These are phyloP conservation scores for Lomographa bimaculata DNA, from an alignment of 2,888 invertebrate species.

Conservation along the genomic window DNA sequence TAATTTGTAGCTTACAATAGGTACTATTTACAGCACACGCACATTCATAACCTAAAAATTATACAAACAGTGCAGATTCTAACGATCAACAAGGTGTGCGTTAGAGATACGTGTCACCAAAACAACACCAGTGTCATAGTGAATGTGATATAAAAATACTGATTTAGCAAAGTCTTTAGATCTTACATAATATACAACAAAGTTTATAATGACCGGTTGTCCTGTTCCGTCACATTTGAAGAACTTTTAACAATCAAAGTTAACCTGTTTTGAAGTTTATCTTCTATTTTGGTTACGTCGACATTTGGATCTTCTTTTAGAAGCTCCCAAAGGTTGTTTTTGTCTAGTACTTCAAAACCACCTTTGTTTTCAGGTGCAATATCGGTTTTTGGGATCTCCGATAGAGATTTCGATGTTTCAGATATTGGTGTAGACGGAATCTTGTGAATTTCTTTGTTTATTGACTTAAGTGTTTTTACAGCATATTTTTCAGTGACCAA, in stretches of 20 bases:
- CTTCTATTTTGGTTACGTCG: conserved; percentile 61
- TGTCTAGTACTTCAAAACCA: conserved; percentile 83
- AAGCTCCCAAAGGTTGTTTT: conserved; percentile 85
- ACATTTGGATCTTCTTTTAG: conserved; percentile 80
- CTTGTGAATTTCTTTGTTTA: conserved; percentile 80
- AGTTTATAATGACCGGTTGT: conserved; percentile 76
- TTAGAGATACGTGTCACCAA: conserved; percentile 49
- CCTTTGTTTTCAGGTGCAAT: conserved; percentile 78
- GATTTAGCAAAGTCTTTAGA: conserved; percentile 70
- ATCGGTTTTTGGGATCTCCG: conserved; percentile 55
- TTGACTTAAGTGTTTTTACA: conserved; percentile 67
- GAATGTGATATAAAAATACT: conserved; percentile 77
- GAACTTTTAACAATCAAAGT: conserved; percentile 49
- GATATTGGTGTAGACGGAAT: conserved; percentile 73
- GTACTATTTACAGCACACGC: conserved; percentile 66
- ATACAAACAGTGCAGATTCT: conserved; percentile 65
- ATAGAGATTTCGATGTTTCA: conserved; percentile 72
- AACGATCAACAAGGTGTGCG: conserved; percentile 71
- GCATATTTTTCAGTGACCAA: conserved; percentile 46
- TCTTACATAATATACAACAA: conserved; percentile 77
- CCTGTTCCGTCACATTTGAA: conserved; percentile 50
- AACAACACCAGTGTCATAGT: conserved; percentile 38
- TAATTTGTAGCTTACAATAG: conserved; percentile 45
- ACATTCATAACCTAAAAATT: conserved; percentile 47
- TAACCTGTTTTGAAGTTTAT: conserved; percentile 65